phyloP scores from a whole-genome alignment of 2,888 invertebrate species.

The Himalopsyche japonica region DNA sequence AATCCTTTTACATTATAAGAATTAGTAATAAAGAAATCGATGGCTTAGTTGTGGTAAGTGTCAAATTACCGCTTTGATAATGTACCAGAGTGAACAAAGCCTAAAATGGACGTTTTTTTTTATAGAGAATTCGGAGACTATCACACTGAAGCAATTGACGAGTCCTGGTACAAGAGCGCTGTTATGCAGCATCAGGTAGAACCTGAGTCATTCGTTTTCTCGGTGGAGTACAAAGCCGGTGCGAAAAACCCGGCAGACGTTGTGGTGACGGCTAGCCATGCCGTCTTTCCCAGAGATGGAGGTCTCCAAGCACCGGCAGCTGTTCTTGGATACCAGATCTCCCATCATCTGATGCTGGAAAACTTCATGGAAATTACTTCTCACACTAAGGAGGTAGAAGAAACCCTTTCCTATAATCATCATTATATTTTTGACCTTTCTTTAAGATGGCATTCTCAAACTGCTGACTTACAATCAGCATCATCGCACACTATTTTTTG shows the following conservation, averaged over 20 bases:
- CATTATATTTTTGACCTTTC: no score
- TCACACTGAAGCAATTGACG: conserved; percentile 79
- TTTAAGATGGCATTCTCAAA: no score
- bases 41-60: no score
- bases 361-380: conserved; percentile 73
- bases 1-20: background rate
- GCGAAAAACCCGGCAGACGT: conserved; percentile 57
- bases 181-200: conserved; percentile 82
- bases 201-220: conserved; percentile 75
- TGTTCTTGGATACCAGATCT: conserved; percentile 86
- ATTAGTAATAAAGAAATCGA: no score
- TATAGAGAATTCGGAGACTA: conserved; percentile 74
- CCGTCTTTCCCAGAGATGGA: conserved; percentile 79
- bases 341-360: conserved; percentile 69
- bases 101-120: background rate
- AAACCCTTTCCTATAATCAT: no score
- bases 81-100: background rate
- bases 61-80: background rate
- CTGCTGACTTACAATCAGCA: no score
- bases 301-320: conserved; percentile 81
- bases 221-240: conserved; percentile 67
- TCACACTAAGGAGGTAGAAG: conserved; percentile 48
- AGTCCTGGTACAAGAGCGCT: conserved; percentile 89
- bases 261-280: conserved; percentile 79
- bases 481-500: no score